phyloP scores from a whole-genome alignment of 2,797 vertebrate genomes.

The Macroramphosus scolopax region DNA sequence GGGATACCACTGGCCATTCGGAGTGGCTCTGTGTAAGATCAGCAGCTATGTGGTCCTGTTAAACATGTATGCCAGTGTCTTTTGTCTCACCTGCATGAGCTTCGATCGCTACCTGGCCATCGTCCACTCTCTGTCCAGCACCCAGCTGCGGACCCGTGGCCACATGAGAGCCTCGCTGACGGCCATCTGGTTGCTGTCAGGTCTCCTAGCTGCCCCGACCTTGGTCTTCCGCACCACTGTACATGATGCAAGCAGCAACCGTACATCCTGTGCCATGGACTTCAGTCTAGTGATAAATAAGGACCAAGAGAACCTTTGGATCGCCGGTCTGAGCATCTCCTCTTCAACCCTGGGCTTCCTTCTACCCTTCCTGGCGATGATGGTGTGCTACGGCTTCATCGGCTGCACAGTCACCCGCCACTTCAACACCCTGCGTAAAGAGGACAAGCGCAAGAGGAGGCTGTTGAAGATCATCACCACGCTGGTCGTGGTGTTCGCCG shows the following conservation, averaged over 20 bases:
- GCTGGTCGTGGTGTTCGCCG: slow-evolving; percentile 84
- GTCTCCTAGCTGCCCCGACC: slow-evolving; percentile 82
- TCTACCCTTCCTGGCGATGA: slow-evolving; percentile 86
- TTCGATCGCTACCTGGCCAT: slow-evolving; percentile 90
- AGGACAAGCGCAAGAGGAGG: slow-evolving; percentile 79
- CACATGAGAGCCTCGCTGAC: slow-evolving; percentile 72
- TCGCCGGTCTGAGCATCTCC: slow-evolving; percentile 81
- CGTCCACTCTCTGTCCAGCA: slow-evolving; percentile 81
- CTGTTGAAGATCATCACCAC: slow-evolving; percentile 88
- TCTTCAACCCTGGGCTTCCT: slow-evolving; percentile 85
- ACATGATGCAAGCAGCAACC: slow-evolving; percentile 59
- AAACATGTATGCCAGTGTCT: slow-evolving; percentile 92
- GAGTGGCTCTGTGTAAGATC: slow-evolving; percentile 86
- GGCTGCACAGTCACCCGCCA: slow-evolving; percentile 81
- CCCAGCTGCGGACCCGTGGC: slow-evolving; percentile 75
- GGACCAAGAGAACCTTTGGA: slow-evolving; percentile 73
- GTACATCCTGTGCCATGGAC: slow-evolving; percentile 85
- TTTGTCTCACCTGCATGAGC: slow-evolving; percentile 91
- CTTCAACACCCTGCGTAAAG: slow-evolving; percentile 80
- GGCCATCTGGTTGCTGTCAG: slow-evolving; percentile 83
- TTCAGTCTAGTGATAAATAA: slow-evolving; percentile 70
- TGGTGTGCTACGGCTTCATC: slow-evolving; percentile 84
- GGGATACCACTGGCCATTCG: slow-evolving; percentile 91
- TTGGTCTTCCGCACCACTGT: slow-evolving; percentile 84
- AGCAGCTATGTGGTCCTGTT: slow-evolving; percentile 89